A percentile compares a stretch with the other conserved stretches of the same genome.
phyloP scores from a whole-genome alignment of 2,888 invertebrate species.

The Drosophila niveifrons region DNA sequence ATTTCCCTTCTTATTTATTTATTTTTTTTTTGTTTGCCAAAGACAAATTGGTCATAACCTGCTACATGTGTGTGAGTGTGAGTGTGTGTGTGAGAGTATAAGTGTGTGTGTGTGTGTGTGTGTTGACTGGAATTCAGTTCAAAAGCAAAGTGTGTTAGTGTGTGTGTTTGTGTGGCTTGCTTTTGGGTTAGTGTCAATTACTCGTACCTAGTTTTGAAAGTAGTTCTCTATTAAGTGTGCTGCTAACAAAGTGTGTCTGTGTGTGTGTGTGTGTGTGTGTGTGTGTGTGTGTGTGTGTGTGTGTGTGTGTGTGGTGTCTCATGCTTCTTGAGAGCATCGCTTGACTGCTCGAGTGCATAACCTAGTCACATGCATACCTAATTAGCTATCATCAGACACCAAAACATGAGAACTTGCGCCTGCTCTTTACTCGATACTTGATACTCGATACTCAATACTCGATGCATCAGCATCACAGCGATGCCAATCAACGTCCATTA shows the following conservation, averaged over 20 bases:
- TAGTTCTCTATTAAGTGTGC: constrained; percentile 37
- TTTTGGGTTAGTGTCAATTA: constrained; percentile 46
- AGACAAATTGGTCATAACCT: constrained; percentile 4
- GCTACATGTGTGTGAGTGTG: constrained; percentile 18
- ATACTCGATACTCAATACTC: constrained; percentile 8
- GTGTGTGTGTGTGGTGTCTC: constrained; percentile 30
- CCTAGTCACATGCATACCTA: constrained; percentile 54
- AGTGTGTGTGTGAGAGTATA: constrained; percentile 6
- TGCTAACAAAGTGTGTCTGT: constrained; percentile 24
- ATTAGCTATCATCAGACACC: constrained; percentile 24
- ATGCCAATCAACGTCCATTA: constrained; percentile 44
- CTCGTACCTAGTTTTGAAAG: constrained; percentile 36
- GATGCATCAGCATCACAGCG: constrained; percentile 7
- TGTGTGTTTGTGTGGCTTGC: constrained; percentile 14
- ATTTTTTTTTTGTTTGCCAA: too few species aligned
- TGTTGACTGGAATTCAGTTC: constrained; percentile 12
- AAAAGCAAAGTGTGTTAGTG: constrained; percentile 12
- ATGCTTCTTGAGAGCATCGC: constrained; percentile 55
- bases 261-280: constrained; percentile 14
- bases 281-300: constrained; percentile 21
- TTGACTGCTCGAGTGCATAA: constrained; percentile 46
- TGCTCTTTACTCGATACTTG: too few species aligned
- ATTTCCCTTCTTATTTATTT: background rate
- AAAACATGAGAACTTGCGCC: constrained; percentile 18
- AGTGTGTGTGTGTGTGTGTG: constrained; percentile 15